Evolutionary conservation across 2,888 invertebrate genomes (phyloP).

Genomic region (Amiota communis): DNA sequence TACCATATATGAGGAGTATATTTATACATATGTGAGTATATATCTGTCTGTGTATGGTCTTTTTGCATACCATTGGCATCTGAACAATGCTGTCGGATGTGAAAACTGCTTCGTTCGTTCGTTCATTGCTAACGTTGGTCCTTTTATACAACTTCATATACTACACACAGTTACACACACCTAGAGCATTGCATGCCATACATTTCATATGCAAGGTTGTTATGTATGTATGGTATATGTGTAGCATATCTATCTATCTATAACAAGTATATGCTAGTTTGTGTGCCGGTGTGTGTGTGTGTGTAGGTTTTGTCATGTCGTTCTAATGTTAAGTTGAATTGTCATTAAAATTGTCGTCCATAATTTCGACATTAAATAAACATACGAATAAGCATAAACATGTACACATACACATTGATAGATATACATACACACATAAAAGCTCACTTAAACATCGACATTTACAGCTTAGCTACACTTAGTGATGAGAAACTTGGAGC

Average conservation of each 20-base stretch:
- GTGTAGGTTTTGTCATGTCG: slow-evolving; percentile 44
- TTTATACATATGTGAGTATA: slow-evolving; percentile 19
- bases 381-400: slow-evolving; percentile 45
- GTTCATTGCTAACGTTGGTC: slow-evolving; percentile 39
- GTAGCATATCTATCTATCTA: neutral
- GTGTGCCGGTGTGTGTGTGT: neutral
- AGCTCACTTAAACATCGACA: neutral
- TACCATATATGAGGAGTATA: neutral
- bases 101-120: slow-evolving; percentile 52
- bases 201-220: slow-evolving; percentile 1
- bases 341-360: slow-evolving; percentile 68
- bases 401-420: slow-evolving; percentile 23
- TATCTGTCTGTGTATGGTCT: slow-evolving; percentile 31
- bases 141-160: slow-evolving; percentile 41
- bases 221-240: neutral
- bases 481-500: no score
- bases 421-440: slow-evolving; percentile 22
- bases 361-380: slow-evolving; percentile 68
- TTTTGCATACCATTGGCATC: slow-evolving; percentile 57
- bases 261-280: neutral
- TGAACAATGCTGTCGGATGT: slow-evolving; percentile 66
- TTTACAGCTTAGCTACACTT: neutral
- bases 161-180: slow-evolving; percentile 38
- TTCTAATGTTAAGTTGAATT: slow-evolving; percentile 68
- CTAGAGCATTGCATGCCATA: slow-evolving; percentile 20